Base-by-base conservation (phyloP, 2,797 vertebrate genomes). In the Bryconaethiops microstoma region DNA sequence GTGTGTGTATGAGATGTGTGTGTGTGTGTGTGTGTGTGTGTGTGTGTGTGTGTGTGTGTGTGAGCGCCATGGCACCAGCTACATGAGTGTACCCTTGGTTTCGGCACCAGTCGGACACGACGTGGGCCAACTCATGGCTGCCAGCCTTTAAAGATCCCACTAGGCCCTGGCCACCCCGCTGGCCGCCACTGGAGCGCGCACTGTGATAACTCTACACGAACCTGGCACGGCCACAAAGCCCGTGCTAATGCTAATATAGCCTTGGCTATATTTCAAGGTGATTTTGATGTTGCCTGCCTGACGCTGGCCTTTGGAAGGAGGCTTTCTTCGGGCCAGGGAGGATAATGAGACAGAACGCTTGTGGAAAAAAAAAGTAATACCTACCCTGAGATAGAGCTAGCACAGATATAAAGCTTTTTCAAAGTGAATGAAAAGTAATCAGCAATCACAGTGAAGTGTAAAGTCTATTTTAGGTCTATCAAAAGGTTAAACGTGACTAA, bases 121-220 rank as follows among this genome's bases (percentile, higher is more conserved):
- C 52, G 74, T 77, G 57, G 88, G 89, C 90, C 92, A 92, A 88
- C 88, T 88, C 87, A 84, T 89, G 90, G 90, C 4, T 77, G 69
- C 86, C 68, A 69, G 81, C 86, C 87, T 85, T 90, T 91, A 89
- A 88, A 89, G 59, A 35, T 17, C 59, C 78, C 73, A 72, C 74
- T 86, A 86, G 88, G 80, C 86, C 86, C 88, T 85, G 84, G 88
- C 87, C 89, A 87, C 88, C 90, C 78, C 86, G 80, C 39, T 84
- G 83, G 54, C 59, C 21, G 21, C 48, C 68, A 85, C 84, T 70
- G 78, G 73, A 82, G 82, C 80, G 87, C 54, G 80, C 84, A 81
- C 77, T 48, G 57, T 8, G 86, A 86, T 88, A 85, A 82, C 77
- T 86, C 82, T 75, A 68, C 77, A 54, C 88, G 84, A 77, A 77